Evolutionary conservation across 2,113 vertebrate species (phyloP), one percentile per base, ranked within the genome.

Genomic region (Nothocercus nigrocapillus): DNA sequence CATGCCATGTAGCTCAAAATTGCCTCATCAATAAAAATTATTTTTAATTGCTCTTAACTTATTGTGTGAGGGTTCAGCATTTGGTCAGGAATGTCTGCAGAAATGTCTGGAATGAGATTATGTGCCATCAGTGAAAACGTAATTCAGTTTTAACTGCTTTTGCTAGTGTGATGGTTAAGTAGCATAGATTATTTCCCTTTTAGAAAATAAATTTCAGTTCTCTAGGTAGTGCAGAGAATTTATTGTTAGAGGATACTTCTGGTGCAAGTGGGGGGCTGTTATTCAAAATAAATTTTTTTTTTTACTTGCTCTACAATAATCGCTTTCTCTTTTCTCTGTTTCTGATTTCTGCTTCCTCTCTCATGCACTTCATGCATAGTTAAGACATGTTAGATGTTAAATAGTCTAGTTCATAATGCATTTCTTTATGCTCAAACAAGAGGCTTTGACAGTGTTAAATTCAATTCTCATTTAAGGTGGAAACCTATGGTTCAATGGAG

Each of bases 401-500:
- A 53, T 25, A 47, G 24, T 72, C 69, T 27, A 12, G 36, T 36
- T 25, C 49, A 53, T 19, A 18, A 36, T 72, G 7, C 36, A 11
- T 38, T 53, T 49, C 28, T 34, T 17, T 72, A 53, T 13, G 38
- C 28, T 36, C 34, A 62, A n/a, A 34, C 34, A 14, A 20, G 34
- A 28, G 34, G 47, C 12, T 67, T 72, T 21, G 56, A 54, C 30
- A 32, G 27, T 54, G 42, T 73, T 90, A 61, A 95, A 42, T 67
- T 83, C 12, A 3, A 28, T 78, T 80, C 92, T 75, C 63, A 53
- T 95, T 88, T 79, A 96, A 99, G 99, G 99, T 99, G 95, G 99
- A 99, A 98, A 99, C 99, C 0, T 99, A 99, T 2, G 99, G 99
- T 86, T 99, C 99, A 56, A 99, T 99, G 99, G 99, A 99, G 97